These are phyloP conservation scores for Pandion haliaetus DNA, from an alignment of 2,113 vertebrate species.

Conservation along the genomic window DNA sequence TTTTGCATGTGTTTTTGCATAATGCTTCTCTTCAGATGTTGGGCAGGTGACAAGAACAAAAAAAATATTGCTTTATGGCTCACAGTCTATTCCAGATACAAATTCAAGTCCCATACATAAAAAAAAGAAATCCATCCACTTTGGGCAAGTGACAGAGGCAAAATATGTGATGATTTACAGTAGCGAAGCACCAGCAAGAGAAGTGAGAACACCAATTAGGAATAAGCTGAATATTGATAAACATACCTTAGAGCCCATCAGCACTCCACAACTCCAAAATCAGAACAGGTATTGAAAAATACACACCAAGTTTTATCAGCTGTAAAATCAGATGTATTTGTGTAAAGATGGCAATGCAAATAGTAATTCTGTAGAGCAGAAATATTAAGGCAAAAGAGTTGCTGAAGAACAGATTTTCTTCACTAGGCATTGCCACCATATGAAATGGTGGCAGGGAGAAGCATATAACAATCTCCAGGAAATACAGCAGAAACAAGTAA, in stretches of 20 bases:
- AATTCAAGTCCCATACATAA: neutral
- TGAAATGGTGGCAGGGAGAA: neutral
- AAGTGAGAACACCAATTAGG: no score
- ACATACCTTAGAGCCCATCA: neutral
- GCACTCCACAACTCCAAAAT: neutral
- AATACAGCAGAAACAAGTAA: neutral
- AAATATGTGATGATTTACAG: neutral
- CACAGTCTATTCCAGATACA: neutral
- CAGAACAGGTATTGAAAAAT: neutral
- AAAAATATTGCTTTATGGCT: neutral
- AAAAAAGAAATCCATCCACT: neutral
- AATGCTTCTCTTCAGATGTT: neutral
- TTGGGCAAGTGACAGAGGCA: neutral
- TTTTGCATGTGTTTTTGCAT: neutral
- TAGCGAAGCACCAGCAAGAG: neutral
- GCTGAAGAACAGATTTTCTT: neutral
- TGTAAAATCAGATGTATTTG: neutral
- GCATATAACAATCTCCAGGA: fast-evolving
- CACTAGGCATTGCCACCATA: neutral
- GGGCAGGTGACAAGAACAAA: neutral
- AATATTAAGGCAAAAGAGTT: neutral
- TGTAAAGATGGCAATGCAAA: neutral
- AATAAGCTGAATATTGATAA: neutral
- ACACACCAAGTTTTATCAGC: neutral
- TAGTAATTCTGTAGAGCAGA: neutral